Base-by-base conservation (phyloP, 2,113 vertebrate genomes). In the Vidua chalybeata region DNA sequence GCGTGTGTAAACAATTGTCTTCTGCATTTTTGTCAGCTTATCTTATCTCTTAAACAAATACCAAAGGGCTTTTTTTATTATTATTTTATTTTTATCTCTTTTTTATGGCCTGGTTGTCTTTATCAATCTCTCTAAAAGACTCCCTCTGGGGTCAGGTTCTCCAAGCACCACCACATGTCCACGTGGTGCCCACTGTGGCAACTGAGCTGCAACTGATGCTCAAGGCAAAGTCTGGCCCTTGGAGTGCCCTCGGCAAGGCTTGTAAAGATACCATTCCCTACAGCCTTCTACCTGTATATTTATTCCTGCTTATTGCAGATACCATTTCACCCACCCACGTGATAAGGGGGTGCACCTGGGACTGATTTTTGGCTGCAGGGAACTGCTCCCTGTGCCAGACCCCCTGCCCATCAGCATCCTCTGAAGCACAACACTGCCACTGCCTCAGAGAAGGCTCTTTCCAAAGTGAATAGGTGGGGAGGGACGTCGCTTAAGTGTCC, bases 21-120 rank as follows among this genome's bases (percentile, higher is more conserved):
- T 89, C n/a, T 87, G 84, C 76, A 59, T 92, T 96, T 95, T 84
- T 96, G 80, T 93, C 84, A 92, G 81, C 30, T 95, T 95, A 90
- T 97, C 85, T 96, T 90, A 89, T 94, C 89, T 92, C 94, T 93
- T 55, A 79, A 95, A 76, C 20, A 94, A 89, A 95, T 89, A 84
- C 80, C 75, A 72, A 73, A 81, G 37, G 15, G 1, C 7, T 21
- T 16, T 37, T 67, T 55, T 37, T 61, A 15, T 61, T 35, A 13
- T 63, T 49, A 51, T 37, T 76, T 72, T 75, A 52, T 52, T 41
- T 86, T 64, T 74, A 17, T 68, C 19, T 63, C 26, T 28, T 4
- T 74, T 89, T 84, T 37, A 67, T 64, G 41, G 64, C 52, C 59
- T 63, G 8, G 30, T 46, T 77, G 59, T 45, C 23, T 88, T 76